Conservation (phyloP, 2,888 invertebrate species). For the Drosophila testacea region DNA sequence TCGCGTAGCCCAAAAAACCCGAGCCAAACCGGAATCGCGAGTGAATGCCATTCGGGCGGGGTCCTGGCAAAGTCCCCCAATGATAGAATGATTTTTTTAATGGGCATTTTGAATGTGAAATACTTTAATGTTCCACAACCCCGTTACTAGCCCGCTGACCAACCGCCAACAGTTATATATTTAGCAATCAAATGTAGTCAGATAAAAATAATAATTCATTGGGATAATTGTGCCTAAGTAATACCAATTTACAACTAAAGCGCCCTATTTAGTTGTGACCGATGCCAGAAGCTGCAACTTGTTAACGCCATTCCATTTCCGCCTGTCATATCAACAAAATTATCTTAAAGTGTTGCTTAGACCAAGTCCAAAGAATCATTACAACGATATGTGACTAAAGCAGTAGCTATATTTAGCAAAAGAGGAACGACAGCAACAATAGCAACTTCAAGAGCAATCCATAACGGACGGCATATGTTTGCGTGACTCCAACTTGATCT, state of each 20-base stretch:
- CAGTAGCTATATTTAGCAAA: slow-evolving; percentile 8
- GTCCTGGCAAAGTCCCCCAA: too few relatives aligned
- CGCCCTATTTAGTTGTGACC: slow-evolving; percentile 33
- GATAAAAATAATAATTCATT: slow-evolving; percentile 58
- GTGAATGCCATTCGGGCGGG: too few relatives aligned
- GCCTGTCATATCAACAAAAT: slow-evolving; percentile 83
- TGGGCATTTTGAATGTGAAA: slow-evolving; percentile 35
- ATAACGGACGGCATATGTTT: slow-evolving; percentile 49
- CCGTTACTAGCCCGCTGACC: not conserved
- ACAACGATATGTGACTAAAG: slow-evolving; percentile 38
- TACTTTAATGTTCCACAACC: not conserved
- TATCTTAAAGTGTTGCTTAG: slow-evolving; percentile 73
- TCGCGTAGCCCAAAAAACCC: too few relatives aligned
- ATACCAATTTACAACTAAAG: slow-evolving; percentile 40
- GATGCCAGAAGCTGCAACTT: slow-evolving; percentile 62
- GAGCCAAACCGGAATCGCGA: too few relatives aligned
- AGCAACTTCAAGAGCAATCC: slow-evolving; percentile 30
- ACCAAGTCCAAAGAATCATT: slow-evolving; percentile 57
- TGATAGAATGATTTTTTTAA: too few relatives aligned
- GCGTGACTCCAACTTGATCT: slow-evolving; percentile 73
- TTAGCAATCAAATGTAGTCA: slow-evolving; percentile 64
- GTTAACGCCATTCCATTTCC: slow-evolving; percentile 82
- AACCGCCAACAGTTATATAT: slow-evolving; percentile 35
- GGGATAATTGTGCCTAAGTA: slow-evolving; percentile 40
- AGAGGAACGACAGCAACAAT: slow-evolving; percentile 1